These are phyloP conservation scores for Corapipo altera DNA, from an alignment of 2,113 vertebrate species.

Conservation along the genomic window DNA sequence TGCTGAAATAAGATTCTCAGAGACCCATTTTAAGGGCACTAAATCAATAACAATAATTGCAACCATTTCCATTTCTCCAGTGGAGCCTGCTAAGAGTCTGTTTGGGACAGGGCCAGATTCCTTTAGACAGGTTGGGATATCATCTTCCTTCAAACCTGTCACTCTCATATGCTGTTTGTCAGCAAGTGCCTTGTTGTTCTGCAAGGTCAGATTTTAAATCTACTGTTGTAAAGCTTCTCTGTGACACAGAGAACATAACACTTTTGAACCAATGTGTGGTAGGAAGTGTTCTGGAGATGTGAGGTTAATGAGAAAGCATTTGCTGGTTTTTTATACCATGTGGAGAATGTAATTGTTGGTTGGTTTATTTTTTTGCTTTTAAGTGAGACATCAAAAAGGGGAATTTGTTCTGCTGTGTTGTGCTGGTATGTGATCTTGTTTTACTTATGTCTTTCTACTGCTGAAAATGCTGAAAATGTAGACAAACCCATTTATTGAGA, in stretches of 20 bases:
- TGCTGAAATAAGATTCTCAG: constrained; percentile 47
- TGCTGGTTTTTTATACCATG: not conserved
- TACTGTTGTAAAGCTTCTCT: not conserved
- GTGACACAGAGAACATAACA: not conserved
- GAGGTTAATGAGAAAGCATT: not conserved
- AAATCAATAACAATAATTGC: constrained; percentile 60
- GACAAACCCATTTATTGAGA: not conserved
- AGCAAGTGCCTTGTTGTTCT: constrained; percentile 19
- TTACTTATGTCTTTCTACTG: not conserved
- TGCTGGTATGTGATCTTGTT: not conserved
- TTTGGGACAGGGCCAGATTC: constrained; percentile 16
- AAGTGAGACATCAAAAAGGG: not conserved
- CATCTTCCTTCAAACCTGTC: constrained; percentile 26
- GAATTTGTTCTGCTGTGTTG: not conserved
- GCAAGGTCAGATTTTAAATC: constrained; percentile 48
- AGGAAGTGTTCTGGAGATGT: not conserved
- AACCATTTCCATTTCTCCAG: constrained; percentile 29
- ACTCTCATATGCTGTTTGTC: constrained; percentile 2
- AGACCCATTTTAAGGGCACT: constrained; percentile 31
- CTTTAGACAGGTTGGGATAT: constrained; percentile 33
- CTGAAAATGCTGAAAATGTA: not conserved
- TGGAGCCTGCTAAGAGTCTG: constrained; percentile 45
- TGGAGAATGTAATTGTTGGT: not conserved
- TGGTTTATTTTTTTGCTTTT: not conserved
- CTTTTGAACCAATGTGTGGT: not conserved